Evolutionary conservation across 2,797 vertebrate genomes (phyloP), one percentile per base, ranked within the genome.

Genomic region (Gorsachius magnificus): DNA sequence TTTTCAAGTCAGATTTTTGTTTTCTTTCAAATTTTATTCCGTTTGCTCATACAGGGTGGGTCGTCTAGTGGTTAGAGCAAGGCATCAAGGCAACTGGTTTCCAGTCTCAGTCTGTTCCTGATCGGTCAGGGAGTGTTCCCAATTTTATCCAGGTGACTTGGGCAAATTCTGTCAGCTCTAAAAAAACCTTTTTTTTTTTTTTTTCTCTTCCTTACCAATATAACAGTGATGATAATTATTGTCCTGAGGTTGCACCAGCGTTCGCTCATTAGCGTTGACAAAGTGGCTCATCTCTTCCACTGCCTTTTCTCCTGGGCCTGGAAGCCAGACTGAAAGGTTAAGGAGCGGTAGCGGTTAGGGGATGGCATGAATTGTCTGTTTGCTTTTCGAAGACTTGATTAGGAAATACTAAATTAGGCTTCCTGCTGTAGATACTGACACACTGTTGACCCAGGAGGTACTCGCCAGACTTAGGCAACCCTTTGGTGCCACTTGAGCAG

Each of bases 11-110:
- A 33, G 82, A 74, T 92, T 95, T 83, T 69, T 96, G 94, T 96
- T 97, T 95, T 97, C 96, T 95, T 96, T 96, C 89, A 81, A 75
- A 92, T 89, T 96, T 95, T 90, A 85, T 79, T 97, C 96, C 89
- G 93, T 95, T 96, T 95, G 94, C 93, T 96, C 92, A 94, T 78
- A 18, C 94, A 95, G 95, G 95, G 95, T 89, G 94, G 93, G 92
- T 94, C 81, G 88, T 90, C 94, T 95, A 68, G 96, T 92, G 96
- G 96, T 96, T 96, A 91, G 68, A 95, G 94, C 35, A 48, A 95
- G 90, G 90, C 92, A 93, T 87, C 88, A 69, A 92, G 95, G 93
- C 94, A 84, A 95, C 92, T 87, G 93, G 94, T 91, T 93, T 95
- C 68, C 78, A 68, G 92, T 46, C 91, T 94, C 94, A 29, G 51